phyloP scores from a whole-genome alignment of 2,797 vertebrate genomes.

The Halcyon badia region DNA sequence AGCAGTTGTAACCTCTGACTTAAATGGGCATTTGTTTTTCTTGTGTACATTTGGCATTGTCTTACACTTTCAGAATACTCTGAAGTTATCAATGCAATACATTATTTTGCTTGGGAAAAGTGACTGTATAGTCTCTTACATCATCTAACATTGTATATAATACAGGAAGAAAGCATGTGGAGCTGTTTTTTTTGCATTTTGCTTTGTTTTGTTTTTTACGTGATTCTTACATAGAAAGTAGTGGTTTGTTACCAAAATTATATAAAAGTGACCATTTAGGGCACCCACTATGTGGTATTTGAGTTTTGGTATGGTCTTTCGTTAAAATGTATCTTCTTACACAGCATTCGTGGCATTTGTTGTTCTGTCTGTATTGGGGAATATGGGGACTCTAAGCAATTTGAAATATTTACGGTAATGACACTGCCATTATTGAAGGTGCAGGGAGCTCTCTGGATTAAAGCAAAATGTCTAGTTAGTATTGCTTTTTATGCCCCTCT shows the following conservation, averaged over 20 bases:
- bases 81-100: neutral
- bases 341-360: neutral
- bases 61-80: neutral
- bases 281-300: neutral
- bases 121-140: rapidly evolving
- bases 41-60: neutral
- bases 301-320: neutral
- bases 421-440: neutral
- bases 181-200: neutral
- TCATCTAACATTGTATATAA: neutral
- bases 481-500: neutral
- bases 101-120: neutral
- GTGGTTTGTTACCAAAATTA: neutral
- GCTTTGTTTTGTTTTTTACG: neutral
- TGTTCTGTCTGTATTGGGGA: neutral
- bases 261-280: neutral
- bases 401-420: neutral
- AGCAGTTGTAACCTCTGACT: neutral
- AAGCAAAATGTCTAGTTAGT: neutral
- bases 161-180: neutral
- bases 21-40: neutral
- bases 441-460: neutral
- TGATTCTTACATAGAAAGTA: neutral
- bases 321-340: neutral
- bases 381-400: neutral